phyloP scores from a whole-genome alignment of 2,113 vertebrate species.

The Shinisaurus crocodilurus region DNA sequence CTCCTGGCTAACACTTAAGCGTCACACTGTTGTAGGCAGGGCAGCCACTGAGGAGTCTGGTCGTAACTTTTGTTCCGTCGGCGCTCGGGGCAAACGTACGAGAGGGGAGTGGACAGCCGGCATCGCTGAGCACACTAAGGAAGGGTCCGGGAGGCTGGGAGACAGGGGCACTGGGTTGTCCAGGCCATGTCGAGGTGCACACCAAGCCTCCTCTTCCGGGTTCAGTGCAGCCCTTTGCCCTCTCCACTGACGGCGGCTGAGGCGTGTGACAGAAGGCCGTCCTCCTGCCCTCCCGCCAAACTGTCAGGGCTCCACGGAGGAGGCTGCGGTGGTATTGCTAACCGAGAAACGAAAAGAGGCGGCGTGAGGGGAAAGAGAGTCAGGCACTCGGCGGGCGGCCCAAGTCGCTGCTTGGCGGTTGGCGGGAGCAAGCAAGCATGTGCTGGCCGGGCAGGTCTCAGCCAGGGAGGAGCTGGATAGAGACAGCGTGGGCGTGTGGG shows the following conservation, averaged over 20 bases:
- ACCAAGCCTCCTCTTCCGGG: conserved; percentile 27
- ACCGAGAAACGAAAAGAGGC: conserved; percentile 26
- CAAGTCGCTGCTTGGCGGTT: conserved; percentile 49
- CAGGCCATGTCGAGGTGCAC: conserved; percentile 25
- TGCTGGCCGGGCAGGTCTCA: conserved; percentile 63
- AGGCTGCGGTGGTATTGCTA: conserved; percentile 51
- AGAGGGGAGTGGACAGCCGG: neutral
- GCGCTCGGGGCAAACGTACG: neutral
- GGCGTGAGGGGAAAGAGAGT: neutral
- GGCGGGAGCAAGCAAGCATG: conserved; percentile 61
- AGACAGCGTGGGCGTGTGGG: conserved; percentile 50
- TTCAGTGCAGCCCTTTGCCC: conserved; percentile 18
- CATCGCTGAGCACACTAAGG: neutral
- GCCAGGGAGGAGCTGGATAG: conserved; percentile 47
- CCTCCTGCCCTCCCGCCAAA: neutral
- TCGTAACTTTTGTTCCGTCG: neutral
- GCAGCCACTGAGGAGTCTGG: neutral
- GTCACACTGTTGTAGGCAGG: neutral
- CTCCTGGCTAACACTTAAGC: neutral
- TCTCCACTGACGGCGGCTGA: conserved; percentile 15
- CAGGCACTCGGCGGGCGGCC: conserved; percentile 65
- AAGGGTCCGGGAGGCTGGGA: neutral
- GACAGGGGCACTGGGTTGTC: neutral
- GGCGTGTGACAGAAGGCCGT: neutral
- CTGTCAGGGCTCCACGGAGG: neutral